These are phyloP conservation scores for Sarcophaga peregrina DNA, from an alignment of 1,140 invertebrate genomes.

Conservation along the genomic window DNA sequence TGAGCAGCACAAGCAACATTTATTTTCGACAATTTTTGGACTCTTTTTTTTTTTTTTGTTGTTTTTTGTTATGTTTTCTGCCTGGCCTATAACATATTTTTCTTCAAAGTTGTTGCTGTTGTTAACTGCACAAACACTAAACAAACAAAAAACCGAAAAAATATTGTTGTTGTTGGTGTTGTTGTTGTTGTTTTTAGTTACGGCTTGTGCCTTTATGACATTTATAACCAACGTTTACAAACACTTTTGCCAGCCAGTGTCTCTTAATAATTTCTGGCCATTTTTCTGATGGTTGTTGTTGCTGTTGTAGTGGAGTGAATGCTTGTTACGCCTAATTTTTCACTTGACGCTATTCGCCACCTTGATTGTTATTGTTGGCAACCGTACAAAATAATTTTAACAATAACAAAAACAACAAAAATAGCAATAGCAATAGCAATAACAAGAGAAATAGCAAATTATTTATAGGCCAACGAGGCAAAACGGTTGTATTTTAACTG, in stretches of 20 bases:
- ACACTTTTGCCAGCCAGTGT: background rate
- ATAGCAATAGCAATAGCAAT: background rate
- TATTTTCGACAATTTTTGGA: no score
- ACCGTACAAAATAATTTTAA: background rate
- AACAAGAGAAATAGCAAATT: background rate
- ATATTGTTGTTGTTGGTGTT: no score
- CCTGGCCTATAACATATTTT: no score
- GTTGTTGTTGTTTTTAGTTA: background rate
- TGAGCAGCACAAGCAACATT: no score
- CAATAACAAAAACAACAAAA: background rate
- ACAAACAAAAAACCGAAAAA: no score
- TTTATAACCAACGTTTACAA: conserved; percentile 29
- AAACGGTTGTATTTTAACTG: background rate
- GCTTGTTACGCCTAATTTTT: conserved; percentile 26
- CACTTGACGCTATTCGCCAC: conserved; percentile 13
- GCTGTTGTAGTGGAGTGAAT: background rate
- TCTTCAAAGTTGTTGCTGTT: no score
- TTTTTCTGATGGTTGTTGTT: background rate
- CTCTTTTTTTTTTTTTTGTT: no score
- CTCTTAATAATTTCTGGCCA: background rate
- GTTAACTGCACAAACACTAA: no score
- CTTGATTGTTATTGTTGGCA: conserved; percentile 19
- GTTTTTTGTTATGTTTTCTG: no score
- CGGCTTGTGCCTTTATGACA: conserved; percentile 28
- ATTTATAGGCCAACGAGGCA: background rate